Conservation (phyloP, 2,888 invertebrate genomes). For the Dione vanillae region DNA sequence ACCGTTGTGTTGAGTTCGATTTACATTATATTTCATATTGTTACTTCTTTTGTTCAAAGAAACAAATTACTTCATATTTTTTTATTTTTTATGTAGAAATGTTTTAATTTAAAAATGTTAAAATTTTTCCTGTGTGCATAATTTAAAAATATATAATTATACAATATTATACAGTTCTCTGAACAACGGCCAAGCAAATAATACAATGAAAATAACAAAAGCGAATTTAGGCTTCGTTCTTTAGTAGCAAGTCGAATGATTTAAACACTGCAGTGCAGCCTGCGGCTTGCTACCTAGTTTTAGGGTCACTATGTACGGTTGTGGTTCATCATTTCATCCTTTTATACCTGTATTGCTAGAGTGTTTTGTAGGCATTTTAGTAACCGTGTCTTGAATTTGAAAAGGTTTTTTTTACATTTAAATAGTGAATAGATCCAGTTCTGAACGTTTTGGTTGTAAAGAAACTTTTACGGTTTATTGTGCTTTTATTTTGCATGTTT, state of each 20-base stretch:
- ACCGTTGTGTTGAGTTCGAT: background rate
- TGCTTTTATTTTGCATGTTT: background rate
- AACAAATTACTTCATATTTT: too few relatives aligned
- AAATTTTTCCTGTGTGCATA: background rate
- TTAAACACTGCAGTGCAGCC: slow-evolving; percentile 28
- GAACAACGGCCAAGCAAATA: slow-evolving; percentile 7
- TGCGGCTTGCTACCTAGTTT: slow-evolving; percentile 22
- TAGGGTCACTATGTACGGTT: slow-evolving; percentile 23
- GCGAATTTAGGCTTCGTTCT: slow-evolving; percentile 13
- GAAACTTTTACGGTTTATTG: background rate
- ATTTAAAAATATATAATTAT: slow-evolving; percentile 7
- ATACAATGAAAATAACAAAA: slow-evolving; percentile 24
- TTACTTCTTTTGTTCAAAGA: background rate
- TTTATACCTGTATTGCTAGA: slow-evolving; percentile 13
- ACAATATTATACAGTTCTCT: slow-evolving; percentile 18
- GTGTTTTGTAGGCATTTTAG: slow-evolving; percentile 1
- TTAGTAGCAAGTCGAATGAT: slow-evolving; percentile 23
- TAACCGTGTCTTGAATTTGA: slow-evolving; percentile 13
- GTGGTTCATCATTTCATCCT: slow-evolving; percentile 15
- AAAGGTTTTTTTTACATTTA: background rate
- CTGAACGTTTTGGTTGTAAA: background rate
- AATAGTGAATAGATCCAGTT: slow-evolving; percentile 1
- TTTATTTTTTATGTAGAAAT: too few relatives aligned
- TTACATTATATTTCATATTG: background rate
- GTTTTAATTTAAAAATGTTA: background rate